phyloP scores from a whole-genome alignment of 2,797 vertebrate species.

The Nannoperca australis region DNA sequence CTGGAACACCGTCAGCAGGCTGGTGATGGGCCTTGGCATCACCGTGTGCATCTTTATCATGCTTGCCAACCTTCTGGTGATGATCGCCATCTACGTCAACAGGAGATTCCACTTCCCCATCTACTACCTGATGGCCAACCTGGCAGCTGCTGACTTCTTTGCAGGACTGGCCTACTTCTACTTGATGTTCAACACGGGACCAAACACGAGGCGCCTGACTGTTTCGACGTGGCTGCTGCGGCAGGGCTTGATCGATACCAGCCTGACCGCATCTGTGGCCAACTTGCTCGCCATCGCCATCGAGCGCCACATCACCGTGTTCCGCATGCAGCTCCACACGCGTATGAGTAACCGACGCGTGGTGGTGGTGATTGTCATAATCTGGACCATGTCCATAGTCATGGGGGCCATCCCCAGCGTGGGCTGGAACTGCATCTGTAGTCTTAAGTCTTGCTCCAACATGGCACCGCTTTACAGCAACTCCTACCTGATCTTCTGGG shows the following conservation, averaged over 20 bases:
- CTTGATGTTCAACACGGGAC: slow-evolving; percentile 99
- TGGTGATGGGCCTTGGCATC: slow-evolving; percentile 99
- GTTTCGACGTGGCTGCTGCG: slow-evolving; percentile 98
- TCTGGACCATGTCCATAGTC: slow-evolving; percentile 98
- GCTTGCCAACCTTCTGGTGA: slow-evolving; percentile 98
- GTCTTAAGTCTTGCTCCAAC: slow-evolving; percentile 92
- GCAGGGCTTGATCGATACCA: slow-evolving; percentile 98
- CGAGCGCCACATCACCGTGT: slow-evolving; percentile 98
- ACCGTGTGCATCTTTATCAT: slow-evolving; percentile 99
- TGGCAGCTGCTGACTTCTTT: slow-evolving; percentile 99
- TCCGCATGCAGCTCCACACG: slow-evolving; percentile 99
- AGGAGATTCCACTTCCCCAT: slow-evolving; percentile 99
- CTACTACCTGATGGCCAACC: slow-evolving; percentile 99
- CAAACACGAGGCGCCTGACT: slow-evolving; percentile 94
- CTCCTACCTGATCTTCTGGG: slow-evolving; percentile 99
- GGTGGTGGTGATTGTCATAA: slow-evolving; percentile 97
- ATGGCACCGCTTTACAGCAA: slow-evolving; percentile 99
- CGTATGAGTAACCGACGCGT: slow-evolving; percentile 98
- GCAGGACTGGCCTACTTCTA: slow-evolving; percentile 99
- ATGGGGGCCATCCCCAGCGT: slow-evolving; percentile 98
- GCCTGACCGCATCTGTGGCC: slow-evolving; percentile 96
- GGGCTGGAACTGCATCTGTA: slow-evolving; percentile 99
- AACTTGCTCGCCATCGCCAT: slow-evolving; percentile 98
- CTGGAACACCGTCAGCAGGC: slow-evolving; percentile 96
- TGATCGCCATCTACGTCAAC: slow-evolving; percentile 99